phyloP scores from a whole-genome alignment of 2,113 vertebrate species.

The Phrynocephalus versicolor region DNA sequence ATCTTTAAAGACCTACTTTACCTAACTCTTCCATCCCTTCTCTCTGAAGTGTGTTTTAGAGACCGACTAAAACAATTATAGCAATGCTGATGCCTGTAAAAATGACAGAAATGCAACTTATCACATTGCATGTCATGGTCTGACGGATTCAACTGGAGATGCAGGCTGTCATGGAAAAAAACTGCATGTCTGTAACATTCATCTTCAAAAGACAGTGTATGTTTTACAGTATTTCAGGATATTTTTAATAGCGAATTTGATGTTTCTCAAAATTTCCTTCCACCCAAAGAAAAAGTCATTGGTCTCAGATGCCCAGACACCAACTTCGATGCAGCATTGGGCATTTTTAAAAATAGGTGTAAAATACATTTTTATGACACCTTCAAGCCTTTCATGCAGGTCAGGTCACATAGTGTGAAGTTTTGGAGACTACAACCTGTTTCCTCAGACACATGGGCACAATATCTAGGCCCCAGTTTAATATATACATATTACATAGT shows the following conservation, averaged over 20 bases:
- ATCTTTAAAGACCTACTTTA: constrained; percentile 27
- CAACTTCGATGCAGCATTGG: no score
- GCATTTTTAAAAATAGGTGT: no score
- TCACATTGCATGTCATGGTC: constrained; percentile 10
- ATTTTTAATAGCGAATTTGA: background rate
- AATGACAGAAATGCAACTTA: constrained; percentile 17
- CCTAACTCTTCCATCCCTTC: background rate
- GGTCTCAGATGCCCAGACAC: no score
- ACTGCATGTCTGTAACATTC: background rate
- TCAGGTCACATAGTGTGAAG: no score
- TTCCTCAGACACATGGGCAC: no score
- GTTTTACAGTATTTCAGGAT: background rate
- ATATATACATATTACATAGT: no score
- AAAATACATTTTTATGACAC: no score
- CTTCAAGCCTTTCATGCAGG: no score
- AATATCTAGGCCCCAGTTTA: no score
- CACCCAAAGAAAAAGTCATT: background rate
- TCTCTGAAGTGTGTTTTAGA: constrained; percentile 26
- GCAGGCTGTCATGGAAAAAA: background rate
- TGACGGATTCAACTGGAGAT: constrained; percentile 8
- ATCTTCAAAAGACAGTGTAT: background rate
- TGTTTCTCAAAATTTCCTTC: background rate
- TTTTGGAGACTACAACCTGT: no score
- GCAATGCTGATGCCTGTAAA: background rate
- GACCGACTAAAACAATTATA: constrained; percentile 38